phyloP scores from a whole-genome alignment of 2,113 vertebrate species.

The Cavia aperea region DNA sequence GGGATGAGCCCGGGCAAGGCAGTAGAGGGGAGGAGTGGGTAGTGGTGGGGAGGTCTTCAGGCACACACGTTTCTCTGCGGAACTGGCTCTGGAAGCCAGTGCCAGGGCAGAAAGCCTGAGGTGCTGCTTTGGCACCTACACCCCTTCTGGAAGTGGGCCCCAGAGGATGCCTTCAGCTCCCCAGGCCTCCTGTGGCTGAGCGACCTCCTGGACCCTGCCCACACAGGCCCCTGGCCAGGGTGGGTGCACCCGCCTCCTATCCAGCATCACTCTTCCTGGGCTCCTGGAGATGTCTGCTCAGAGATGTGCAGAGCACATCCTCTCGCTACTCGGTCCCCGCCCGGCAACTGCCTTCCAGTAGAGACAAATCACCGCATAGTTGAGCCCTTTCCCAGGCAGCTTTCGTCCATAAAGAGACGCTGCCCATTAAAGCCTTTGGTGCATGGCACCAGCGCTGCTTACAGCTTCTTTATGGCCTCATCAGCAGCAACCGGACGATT shows the following conservation, averaged over 20 bases:
- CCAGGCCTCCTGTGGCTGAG: too few relatives aligned
- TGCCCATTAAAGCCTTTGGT: not conserved
- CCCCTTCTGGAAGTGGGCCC: rapidly evolving
- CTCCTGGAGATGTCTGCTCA: not conserved
- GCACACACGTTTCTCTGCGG: not conserved
- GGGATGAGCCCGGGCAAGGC: rapidly evolving
- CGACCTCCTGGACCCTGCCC: rapidly evolving
- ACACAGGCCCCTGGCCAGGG: rapidly evolving
- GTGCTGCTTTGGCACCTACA: rapidly evolving
- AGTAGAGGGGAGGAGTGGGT: rapidly evolving
- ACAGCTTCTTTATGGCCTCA: not conserved
- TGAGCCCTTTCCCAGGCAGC: not conserved
- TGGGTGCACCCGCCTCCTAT: rapidly evolving
- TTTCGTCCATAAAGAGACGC: not conserved
- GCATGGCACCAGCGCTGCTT: not conserved
- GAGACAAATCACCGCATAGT: not conserved
- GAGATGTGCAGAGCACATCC: rapidly evolving
- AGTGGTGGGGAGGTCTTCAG: rapidly evolving
- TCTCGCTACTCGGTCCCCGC: rapidly evolving
- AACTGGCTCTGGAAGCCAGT: not conserved
- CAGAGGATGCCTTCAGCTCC: rapidly evolving
- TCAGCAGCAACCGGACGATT: conserved; percentile 34
- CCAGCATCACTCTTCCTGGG: rapidly evolving
- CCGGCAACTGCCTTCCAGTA: not conserved
- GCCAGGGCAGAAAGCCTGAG: too few relatives aligned